phyloP scores from a whole-genome alignment of 1,140 invertebrate genomes.

The Caenorhabditis elegans region DNA sequence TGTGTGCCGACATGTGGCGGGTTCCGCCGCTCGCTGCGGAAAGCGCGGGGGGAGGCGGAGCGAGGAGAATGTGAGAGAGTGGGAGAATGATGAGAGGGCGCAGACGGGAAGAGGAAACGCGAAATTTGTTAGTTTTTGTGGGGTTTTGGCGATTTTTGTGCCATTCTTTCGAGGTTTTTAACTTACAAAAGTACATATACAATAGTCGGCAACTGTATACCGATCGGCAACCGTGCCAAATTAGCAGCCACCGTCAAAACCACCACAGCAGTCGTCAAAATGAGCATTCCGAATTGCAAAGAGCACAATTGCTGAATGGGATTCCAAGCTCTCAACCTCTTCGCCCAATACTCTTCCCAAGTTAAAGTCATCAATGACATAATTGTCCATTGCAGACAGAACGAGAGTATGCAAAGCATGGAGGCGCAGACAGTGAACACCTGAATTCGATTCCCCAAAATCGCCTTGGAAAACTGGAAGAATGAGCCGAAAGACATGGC shows the following conservation, averaged over 20 bases:
- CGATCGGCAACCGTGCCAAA: background rate
- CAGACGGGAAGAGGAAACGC: background rate
- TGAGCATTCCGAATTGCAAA: slow-evolving; percentile 5
- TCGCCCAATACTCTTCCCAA: slow-evolving; percentile 7
- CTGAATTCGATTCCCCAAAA: slow-evolving; percentile 20
- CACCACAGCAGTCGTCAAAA: background rate
- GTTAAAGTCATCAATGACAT: slow-evolving; percentile 4
- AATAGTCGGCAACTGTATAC: background rate
- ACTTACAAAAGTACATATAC: background rate
- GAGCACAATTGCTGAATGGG: slow-evolving; percentile 9
- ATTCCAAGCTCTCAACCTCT: background rate
- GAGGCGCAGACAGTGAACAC: background rate
- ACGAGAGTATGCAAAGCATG: background rate
- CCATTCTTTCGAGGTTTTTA: background rate
- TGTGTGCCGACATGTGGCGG: background rate
- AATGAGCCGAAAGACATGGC: slow-evolving; percentile 18
- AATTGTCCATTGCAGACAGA: background rate
- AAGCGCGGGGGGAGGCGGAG: background rate
- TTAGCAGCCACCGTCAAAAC: background rate
- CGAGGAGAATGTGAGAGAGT: no score
- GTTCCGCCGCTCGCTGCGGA: background rate
- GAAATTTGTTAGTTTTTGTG: background rate
- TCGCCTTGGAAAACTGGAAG: slow-evolving; percentile 18
- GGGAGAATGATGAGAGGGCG: background rate
- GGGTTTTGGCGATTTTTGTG: background rate